These are phyloP conservation scores for Diaperis boleti DNA, from an alignment of 2,888 invertebrate genomes.

Conservation along the genomic window DNA sequence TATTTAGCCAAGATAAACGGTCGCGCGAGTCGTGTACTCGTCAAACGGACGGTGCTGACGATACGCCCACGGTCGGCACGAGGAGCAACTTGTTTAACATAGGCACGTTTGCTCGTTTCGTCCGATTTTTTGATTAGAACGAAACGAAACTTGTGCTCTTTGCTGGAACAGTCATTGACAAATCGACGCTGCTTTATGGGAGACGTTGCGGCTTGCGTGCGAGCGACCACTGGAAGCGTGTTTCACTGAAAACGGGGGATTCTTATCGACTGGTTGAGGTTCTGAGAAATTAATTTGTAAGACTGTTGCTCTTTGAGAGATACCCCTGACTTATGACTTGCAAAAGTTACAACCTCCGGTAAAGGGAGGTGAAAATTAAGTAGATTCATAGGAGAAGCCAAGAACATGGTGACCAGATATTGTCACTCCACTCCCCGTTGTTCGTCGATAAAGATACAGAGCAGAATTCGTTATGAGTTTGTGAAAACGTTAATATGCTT, in stretches of 20 bases:
- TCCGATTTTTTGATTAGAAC: constrained; percentile 38
- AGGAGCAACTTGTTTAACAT: constrained; percentile 46
- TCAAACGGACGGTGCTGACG: constrained; percentile 48
- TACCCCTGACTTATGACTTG: too few species aligned
- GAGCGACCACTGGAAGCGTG: neutral
- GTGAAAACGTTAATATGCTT: too few species aligned
- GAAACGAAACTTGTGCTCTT: too few species aligned
- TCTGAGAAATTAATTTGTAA: too few species aligned
- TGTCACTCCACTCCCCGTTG: too few species aligned
- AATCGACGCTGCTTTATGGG: constrained; percentile 42
- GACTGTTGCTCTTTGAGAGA: too few species aligned
- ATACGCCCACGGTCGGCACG: constrained; percentile 48
- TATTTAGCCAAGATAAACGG: constrained; percentile 59
- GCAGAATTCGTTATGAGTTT: too few species aligned
- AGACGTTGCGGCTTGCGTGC: constrained; percentile 1
- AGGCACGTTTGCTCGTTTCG: constrained; percentile 44
- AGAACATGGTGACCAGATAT: too few species aligned
- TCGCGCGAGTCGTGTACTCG: constrained; percentile 51
- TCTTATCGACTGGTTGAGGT: neutral
- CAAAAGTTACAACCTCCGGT: too few species aligned
- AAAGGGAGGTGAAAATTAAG: too few species aligned
- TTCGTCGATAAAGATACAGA: too few species aligned
- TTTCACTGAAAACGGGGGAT: neutral
- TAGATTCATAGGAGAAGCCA: too few species aligned
- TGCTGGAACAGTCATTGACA: constrained; percentile 43